These are phyloP conservation scores for Pheucticus melanocephalus DNA, from an alignment of 2,113 vertebrate species.

Conservation along the genomic window DNA sequence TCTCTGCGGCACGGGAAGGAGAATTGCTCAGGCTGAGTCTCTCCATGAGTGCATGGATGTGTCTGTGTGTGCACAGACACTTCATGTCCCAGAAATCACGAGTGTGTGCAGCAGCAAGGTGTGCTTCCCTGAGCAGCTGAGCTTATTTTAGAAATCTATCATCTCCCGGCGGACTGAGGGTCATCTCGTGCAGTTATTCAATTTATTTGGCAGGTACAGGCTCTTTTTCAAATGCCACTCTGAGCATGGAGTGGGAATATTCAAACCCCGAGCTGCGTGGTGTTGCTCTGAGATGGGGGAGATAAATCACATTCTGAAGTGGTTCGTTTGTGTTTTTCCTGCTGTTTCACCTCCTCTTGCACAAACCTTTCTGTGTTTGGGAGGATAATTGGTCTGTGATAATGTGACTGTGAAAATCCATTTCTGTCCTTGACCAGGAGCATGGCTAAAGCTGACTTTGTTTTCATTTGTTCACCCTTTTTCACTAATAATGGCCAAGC, in stretches of 20 bases:
- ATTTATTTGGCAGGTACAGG: neutral
- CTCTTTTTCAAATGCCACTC: neutral
- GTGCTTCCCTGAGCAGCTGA: neutral
- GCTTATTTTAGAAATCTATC: neutral
- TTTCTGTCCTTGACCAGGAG: neutral
- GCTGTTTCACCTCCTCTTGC: neutral
- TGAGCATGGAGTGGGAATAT: neutral
- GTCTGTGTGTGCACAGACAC: rapidly evolving
- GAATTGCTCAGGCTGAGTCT: no score
- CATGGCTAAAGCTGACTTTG: neutral
- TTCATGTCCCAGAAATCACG: neutral
- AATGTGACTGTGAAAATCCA: neutral
- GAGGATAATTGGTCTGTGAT: neutral
- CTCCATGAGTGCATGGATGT: rapidly evolving
- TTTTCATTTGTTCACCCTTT: neutral
- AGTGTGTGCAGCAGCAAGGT: neutral
- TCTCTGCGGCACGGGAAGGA: neutral
- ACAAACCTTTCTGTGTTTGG: neutral
- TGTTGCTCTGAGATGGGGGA: neutral
- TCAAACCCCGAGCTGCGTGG: neutral
- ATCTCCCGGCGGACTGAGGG: neutral
- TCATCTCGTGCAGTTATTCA: neutral
- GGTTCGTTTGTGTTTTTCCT: neutral
- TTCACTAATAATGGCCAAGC: neutral
- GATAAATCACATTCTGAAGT: neutral